A percentile compares a stretch with the other conserved stretches of the same genome.
Evolutionary conservation across 2,888 invertebrate genomes (phyloP).

Genomic region (Eristalis arbustorum): DNA sequence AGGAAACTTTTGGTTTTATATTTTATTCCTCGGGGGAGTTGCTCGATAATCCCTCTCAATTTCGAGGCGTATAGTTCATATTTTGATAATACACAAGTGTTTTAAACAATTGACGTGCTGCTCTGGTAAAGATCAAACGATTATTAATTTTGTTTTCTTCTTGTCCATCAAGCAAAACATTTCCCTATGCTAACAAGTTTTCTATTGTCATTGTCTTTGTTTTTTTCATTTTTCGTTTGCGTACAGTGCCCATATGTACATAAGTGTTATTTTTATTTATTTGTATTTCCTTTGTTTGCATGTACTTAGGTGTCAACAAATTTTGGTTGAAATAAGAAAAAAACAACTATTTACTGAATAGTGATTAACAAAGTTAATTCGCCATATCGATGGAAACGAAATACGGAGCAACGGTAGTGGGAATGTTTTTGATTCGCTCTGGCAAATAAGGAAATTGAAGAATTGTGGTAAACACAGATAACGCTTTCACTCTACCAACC

Average conservation of each 20-base stretch:
- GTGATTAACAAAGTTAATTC: constrained; percentile 28
- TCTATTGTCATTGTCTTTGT: constrained; percentile 20
- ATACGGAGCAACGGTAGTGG: neutral
- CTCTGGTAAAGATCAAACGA: constrained; percentile 45
- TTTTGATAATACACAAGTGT: constrained; percentile 6
- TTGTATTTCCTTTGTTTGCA: constrained; percentile 6
- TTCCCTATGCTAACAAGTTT: neutral
- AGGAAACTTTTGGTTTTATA: constrained; percentile 25
- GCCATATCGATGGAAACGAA: constrained; percentile 4
- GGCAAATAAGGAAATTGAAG: neutral
- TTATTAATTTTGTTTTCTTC: neutral
- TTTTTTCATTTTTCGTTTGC: constrained; percentile 22
- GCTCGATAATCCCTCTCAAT: constrained; percentile 9
- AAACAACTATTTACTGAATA: neutral
- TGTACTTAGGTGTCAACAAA: constrained; percentile 46
- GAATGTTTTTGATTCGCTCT: neutral
- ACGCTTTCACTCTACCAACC: constrained; percentile 29
- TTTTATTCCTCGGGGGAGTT: neutral
- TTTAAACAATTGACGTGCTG: constrained; percentile 40
- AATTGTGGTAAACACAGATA: constrained; percentile 8
- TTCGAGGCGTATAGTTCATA: constrained; percentile 46
- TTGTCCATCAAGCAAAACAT: neutral
- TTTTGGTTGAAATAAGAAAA: neutral
- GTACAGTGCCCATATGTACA: neutral
- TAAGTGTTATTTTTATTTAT: constrained; percentile 16